These are phyloP conservation scores for Raphicerus campestris DNA, from an alignment of 2,113 vertebrate genomes.

Conservation along the genomic window DNA sequence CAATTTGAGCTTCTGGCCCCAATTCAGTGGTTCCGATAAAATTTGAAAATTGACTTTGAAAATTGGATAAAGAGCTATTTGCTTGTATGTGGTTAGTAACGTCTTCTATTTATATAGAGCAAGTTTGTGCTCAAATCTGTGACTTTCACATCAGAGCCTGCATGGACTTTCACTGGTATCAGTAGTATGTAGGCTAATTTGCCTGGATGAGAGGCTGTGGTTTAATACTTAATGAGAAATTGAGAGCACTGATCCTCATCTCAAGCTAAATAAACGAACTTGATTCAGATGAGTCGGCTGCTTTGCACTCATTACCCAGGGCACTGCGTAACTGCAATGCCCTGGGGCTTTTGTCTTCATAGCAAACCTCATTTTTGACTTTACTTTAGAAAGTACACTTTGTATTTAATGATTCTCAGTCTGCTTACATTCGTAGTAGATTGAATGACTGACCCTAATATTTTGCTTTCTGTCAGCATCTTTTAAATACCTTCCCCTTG, in stretches of 20 bases:
- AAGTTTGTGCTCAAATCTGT: not conserved
- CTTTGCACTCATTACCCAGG: not conserved
- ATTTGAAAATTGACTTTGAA: not conserved
- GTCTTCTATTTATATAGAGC: not conserved
- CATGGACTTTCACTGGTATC: not conserved
- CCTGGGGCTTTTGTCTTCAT: not conserved
- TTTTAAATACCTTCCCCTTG: not conserved
- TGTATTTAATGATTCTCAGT: not conserved
- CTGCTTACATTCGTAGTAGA: not conserved
- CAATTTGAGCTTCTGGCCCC: not conserved
- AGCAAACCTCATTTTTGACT: not conserved
- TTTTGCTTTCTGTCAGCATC: not conserved
- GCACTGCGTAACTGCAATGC: not conserved
- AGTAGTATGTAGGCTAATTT: not conserved
- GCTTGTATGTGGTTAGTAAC: not conserved
- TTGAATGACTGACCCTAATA: not conserved
- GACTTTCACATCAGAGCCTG: not conserved
- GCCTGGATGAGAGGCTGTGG: not conserved
- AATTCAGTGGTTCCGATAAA: not conserved
- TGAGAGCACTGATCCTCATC: not conserved
- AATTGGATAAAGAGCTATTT: not conserved
- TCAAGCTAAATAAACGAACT: not conserved
- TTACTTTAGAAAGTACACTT: not conserved
- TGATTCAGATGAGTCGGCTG: not conserved
- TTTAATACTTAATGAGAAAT: constrained; percentile 43